Evolutionary conservation across 2,888 invertebrate genomes (phyloP), one percentile per base, ranked within the genome.

Genomic region (Lamellibrachia satsuma): DNA sequence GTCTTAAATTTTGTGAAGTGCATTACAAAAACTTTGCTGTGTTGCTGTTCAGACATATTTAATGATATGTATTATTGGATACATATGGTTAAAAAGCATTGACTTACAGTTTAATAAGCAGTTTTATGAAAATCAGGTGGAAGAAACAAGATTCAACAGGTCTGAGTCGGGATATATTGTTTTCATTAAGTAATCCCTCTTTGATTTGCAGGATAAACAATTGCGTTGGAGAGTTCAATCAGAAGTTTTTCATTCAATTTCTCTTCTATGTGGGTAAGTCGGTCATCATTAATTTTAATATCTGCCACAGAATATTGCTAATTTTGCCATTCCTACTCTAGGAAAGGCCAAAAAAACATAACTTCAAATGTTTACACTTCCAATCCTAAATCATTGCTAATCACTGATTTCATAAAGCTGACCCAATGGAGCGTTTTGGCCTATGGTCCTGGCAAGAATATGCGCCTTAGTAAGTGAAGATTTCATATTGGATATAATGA

Each of bases 261-360:
- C 97, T 98, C 94, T 97, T 98, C 90, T 98, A 98, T 96, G 98
- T 98, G 93, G 98, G 98, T 95, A 91, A 94, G 94, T 98, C 95
- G 98, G n/a, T 52, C 55, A 22, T 51, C 51, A 90, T 92, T 91
- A 93, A 15, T 3, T n/a, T 90, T 52, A 90, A 15, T 15, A 91
- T 7, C 3, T n/a, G 15, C 15, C 51, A 55, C 39, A 90, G 7
- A 15, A 7, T 57, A 92, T 22, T 91, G 52, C 27, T 57, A 27
- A 7, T 52, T 55, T 90, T 51, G 39, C 8, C 90, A 91, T 91
- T 15, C 15, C 1, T 22, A 4, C 60, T 60, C 60, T 75, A 4
- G 75, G 75, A 75, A 75, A 22, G 75, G 15, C 75, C 15, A 22
- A 75, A 75, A 75, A 22, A 22, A 75, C 22, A 75, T n/a, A 75